phyloP scores from a whole-genome alignment of 2,113 vertebrate genomes.

The Scartelaos histophorus region DNA sequence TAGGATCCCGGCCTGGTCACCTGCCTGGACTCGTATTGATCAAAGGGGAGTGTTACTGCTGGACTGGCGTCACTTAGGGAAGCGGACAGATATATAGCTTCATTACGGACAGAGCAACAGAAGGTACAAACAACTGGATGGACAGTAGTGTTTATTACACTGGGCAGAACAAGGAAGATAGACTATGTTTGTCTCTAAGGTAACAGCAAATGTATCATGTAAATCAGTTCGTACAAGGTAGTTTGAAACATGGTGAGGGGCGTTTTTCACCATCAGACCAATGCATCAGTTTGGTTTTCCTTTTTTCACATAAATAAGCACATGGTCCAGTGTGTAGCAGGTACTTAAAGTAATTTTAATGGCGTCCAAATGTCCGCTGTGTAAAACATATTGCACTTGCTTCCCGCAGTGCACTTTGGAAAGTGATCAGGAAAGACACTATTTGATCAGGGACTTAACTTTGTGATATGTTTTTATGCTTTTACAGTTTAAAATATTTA shows the following conservation, averaged over 20 bases:
- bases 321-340: too few species aligned
- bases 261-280: background rate
- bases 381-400: too few species aligned
- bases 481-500: too few species aligned
- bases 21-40: slow-evolving; percentile 4
- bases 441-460: too few species aligned
- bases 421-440: too few species aligned
- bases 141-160: background rate
- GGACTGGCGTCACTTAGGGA: background rate
- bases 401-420: too few species aligned
- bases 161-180: background rate
- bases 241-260: background rate
- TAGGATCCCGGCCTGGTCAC: background rate
- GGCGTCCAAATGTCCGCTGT: too few species aligned
- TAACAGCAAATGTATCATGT: background rate
- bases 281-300: background rate
- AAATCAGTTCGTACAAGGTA: background rate
- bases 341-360: too few species aligned
- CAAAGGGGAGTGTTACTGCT: slow-evolving; percentile 1
- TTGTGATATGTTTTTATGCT: too few species aligned
- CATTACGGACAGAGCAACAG: slow-evolving; percentile 9
- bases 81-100: slow-evolving; percentile 40
- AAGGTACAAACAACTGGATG: slow-evolving; percentile 12
- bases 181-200: background rate
- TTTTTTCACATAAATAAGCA: background rate